Conservation (phyloP, 2,888 invertebrate genomes). For the Drosophila crucigera region DNA sequence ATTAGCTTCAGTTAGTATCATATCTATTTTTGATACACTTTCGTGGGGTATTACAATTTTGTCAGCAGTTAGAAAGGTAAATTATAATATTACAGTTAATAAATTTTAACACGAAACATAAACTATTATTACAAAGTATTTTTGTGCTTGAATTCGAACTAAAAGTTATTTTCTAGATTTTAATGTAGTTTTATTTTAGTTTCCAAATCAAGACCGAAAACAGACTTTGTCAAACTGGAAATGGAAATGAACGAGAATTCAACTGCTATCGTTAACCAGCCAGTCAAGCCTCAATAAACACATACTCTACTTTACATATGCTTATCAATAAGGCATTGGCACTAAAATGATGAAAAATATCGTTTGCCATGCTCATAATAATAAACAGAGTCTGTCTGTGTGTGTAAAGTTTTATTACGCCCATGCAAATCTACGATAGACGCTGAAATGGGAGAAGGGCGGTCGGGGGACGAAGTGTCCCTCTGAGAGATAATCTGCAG, state of each 20-base stretch:
- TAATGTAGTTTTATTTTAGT: not conserved
- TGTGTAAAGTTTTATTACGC: conserved; percentile 43
- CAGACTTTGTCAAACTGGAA: not conserved
- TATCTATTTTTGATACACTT: not conserved
- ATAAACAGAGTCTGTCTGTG: conserved; percentile 27
- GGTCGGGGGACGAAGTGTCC: not conserved
- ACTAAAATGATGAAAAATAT: conserved; percentile 13
- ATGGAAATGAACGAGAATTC: not conserved
- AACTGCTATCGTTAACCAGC: not conserved
- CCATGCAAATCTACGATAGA: conserved; percentile 26
- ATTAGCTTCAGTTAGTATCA: conserved; percentile 21
- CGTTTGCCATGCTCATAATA: conserved; percentile 21
- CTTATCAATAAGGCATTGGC: conserved; percentile 21
- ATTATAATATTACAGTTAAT: not conserved
- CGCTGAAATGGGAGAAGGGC: conserved; percentile 2
- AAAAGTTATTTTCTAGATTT: not conserved
- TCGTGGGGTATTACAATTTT: not conserved
- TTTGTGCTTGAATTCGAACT: not conserved
- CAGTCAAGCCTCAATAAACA: not conserved
- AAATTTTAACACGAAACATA: not conserved
- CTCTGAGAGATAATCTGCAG: conserved; percentile 36
- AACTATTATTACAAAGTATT: not conserved
- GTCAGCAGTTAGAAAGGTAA: not conserved
- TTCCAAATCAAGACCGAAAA: not conserved
- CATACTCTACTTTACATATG: not conserved